Percentiles rank a stretch among this genome's conserved stretches.
Evolutionary conservation across 1,140 invertebrate genomes (phyloP).

Genomic region (Panagrolaimus sp.): DNA sequence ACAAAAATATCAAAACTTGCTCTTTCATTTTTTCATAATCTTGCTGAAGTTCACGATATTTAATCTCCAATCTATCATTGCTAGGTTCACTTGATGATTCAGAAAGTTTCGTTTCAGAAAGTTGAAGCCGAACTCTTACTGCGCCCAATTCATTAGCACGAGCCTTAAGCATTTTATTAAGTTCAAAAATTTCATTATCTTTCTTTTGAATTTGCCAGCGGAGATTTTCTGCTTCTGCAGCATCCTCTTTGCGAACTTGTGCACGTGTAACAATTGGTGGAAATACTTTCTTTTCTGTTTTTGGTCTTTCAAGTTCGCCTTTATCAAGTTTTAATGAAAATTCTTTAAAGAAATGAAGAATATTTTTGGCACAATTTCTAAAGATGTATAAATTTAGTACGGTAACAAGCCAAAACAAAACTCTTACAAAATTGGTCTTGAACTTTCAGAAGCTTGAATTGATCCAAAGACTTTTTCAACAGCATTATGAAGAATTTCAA

Average conservation of each 20-base stretch:
- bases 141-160: slow-evolving; percentile 28
- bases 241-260: slow-evolving; percentile 48
- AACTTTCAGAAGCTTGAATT: neutral
- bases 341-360: neutral
- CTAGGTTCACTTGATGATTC: neutral
- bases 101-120: neutral
- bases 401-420: neutral
- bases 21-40: neutral
- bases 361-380: neutral
- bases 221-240: slow-evolving; percentile 50
- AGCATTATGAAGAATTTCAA: neutral
- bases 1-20: neutral
- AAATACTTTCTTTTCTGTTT: neutral
- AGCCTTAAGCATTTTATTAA: slow-evolving; percentile 34
- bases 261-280: slow-evolving; percentile 49
- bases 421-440: neutral
- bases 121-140: slow-evolving; percentile 9
- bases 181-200: slow-evolving; percentile 46
- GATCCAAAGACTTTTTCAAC: neutral
- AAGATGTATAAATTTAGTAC: no score
- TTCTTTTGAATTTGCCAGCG: slow-evolving; percentile 58
- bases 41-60: neutral
- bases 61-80: neutral
- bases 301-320: neutral
- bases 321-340: neutral